phyloP scores from a whole-genome alignment of 2,113 vertebrate species.

The Chaetorhynchus papuensis region DNA sequence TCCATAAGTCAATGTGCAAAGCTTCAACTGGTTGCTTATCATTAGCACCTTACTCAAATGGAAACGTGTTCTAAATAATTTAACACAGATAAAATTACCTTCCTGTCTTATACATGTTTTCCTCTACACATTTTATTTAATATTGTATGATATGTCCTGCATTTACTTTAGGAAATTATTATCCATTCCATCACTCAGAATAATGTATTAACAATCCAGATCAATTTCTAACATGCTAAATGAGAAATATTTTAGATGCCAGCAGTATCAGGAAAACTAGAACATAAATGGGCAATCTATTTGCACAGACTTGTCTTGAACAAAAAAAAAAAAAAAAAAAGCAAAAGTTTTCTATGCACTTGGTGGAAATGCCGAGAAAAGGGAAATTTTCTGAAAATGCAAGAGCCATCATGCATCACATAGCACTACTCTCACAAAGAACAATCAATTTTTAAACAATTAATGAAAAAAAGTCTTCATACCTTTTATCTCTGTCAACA shows the following conservation, averaged over 20 bases:
- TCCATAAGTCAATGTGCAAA: conserved; percentile 23
- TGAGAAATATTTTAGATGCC: neutral
- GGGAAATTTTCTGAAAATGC: neutral
- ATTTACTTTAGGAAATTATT: conserved; percentile 39
- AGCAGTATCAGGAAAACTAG: neutral
- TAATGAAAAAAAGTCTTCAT: neutral
- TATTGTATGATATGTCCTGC: neutral
- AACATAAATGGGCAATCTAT: neutral
- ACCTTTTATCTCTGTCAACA: neutral
- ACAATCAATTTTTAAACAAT: neutral
- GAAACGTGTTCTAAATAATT: conserved; percentile 47
- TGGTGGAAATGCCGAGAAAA: neutral
- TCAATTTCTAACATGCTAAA: neutral
- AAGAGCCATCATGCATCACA: neutral
- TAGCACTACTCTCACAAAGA: neutral
- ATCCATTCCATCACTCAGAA: conserved; percentile 23
- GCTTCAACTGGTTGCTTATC: conserved; percentile 26
- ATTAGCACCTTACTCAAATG: conserved; percentile 48
- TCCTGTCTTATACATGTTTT: neutral
- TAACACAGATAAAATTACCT: conserved; percentile 41
- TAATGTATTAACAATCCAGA: neutral
- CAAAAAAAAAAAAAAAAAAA: neutral
- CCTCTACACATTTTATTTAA: conserved; percentile 31
- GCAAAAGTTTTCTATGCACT: neutral
- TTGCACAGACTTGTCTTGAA: neutral